Evolutionary conservation across 2,113 vertebrate genomes (phyloP).

Genomic region (Falcunculus frontatus): DNA sequence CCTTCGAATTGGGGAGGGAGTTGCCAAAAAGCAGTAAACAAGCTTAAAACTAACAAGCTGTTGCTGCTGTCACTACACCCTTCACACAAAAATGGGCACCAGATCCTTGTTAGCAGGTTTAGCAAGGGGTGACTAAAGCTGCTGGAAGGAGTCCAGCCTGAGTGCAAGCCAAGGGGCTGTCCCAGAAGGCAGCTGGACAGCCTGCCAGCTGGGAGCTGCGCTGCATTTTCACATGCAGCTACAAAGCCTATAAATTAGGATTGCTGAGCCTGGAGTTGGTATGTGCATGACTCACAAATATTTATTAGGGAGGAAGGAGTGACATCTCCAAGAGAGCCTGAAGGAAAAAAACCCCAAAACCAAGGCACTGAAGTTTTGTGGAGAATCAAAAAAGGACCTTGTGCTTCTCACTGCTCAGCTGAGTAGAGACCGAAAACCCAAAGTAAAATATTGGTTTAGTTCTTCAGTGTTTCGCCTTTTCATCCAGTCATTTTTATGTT

Average conservation of each 20-base stretch:
- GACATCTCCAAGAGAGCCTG: not conserved
- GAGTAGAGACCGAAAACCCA: not conserved
- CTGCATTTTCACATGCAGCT: not conserved
- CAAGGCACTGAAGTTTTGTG: not conserved
- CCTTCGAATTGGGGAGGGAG: not conserved
- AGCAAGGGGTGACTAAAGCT: constrained; percentile 19
- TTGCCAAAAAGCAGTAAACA: not conserved
- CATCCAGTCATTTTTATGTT: not conserved
- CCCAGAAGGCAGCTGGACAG: not conserved
- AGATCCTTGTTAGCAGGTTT: constrained; percentile 28
- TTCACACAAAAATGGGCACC: not conserved
- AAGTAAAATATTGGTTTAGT: not conserved
- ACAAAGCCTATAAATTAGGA: constrained; percentile 12
- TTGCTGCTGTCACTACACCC: not conserved
- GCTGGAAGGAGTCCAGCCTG: constrained; percentile 9
- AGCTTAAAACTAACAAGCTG: not conserved
- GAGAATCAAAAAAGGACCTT: not conserved
- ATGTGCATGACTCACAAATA: not conserved
- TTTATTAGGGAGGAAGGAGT: not conserved
- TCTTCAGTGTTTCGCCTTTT: not conserved
- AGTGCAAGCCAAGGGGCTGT: not conserved
- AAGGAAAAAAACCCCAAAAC: not conserved
- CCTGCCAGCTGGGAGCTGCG: constrained; percentile 43
- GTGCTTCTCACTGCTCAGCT: not conserved
- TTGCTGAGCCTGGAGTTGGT: not conserved